These are phyloP conservation scores for Neolamprologus longior DNA, from an alignment of 2,113 vertebrate species.

Conservation along the genomic window DNA sequence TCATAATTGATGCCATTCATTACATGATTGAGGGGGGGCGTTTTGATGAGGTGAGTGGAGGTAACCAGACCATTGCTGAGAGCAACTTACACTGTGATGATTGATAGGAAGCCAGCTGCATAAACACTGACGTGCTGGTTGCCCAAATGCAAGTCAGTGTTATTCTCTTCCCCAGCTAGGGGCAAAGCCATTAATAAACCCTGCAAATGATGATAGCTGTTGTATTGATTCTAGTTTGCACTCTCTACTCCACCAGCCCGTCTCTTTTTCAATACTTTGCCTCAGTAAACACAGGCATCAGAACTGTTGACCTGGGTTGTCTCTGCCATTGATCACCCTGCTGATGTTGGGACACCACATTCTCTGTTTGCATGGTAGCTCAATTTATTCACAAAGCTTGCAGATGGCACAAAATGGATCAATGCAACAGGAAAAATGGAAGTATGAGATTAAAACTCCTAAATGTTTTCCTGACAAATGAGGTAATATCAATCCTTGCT, in stretches of 20 bases:
- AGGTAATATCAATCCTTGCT: not conserved
- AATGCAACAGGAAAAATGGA: constrained; percentile 24
- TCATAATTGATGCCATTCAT: constrained; percentile 59
- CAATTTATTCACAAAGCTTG: constrained; percentile 38
- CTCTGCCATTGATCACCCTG: constrained; percentile 52
- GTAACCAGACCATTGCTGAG: constrained; percentile 39
- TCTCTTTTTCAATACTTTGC: constrained; percentile 44
- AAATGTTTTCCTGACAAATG: not conserved
- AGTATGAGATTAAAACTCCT: constrained; percentile 24
- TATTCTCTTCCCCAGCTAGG: constrained; percentile 27
- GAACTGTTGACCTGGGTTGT: constrained; percentile 44
- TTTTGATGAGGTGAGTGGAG: constrained; percentile 41
- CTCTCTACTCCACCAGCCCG: constrained; percentile 10
- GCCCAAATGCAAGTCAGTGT: constrained; percentile 59
- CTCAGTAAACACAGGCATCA: constrained; percentile 55
- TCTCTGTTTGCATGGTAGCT: constrained; percentile 15
- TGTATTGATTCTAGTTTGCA: constrained; percentile 56
- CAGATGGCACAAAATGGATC: constrained; percentile 31
- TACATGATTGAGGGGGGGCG: constrained; percentile 42
- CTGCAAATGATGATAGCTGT: constrained; percentile 64
- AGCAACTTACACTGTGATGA: constrained; percentile 41
- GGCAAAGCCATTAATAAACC: constrained; percentile 59
- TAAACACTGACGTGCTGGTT: constrained; percentile 26
- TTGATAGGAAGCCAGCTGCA: constrained; percentile 43
- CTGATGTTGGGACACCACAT: constrained; percentile 31